These are phyloP conservation scores for Chaetoderma sp. DNA, from an alignment of 2,888 invertebrate genomes.

Conservation along the genomic window DNA sequence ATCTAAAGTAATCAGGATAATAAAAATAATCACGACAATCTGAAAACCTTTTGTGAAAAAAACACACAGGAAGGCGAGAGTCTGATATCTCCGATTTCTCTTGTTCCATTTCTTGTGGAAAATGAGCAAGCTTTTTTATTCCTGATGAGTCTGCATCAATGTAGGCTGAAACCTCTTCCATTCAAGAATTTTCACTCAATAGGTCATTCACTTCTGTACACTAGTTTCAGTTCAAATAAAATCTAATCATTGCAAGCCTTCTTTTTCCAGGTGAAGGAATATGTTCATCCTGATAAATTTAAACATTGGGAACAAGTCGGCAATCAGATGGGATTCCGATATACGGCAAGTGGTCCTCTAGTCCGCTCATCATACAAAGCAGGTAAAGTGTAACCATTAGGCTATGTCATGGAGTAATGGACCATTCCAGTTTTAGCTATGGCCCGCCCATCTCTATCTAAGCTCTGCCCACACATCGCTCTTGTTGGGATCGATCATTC, in stretches of 20 bases:
- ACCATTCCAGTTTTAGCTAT: no score
- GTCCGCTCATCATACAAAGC: conserved; percentile 98
- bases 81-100: no score
- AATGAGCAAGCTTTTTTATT: neutral
- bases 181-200: neutral
- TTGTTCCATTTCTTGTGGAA: neutral
- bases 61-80: no score
- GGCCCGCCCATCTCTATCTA: no score
- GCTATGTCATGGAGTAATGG: no score
- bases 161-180: neutral
- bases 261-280: conserved; percentile 80
- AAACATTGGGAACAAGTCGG: conserved; percentile 87
- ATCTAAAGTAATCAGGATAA: no score
- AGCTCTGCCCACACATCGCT: no score
- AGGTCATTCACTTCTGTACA: neutral
- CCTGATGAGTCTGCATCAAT: neutral
- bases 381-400: no score
- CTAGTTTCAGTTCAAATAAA: neutral
- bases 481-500: no score
- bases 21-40: no score
- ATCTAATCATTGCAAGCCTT: no score
- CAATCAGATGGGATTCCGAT: conserved; percentile 88
- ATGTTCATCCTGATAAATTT: conserved; percentile 95
- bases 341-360: conserved; percentile 97
- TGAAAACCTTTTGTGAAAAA: no score